These are phyloP conservation scores for Paradoxurus hermaphroditus DNA, from an alignment of 2,113 vertebrate genomes.

Conservation along the genomic window DNA sequence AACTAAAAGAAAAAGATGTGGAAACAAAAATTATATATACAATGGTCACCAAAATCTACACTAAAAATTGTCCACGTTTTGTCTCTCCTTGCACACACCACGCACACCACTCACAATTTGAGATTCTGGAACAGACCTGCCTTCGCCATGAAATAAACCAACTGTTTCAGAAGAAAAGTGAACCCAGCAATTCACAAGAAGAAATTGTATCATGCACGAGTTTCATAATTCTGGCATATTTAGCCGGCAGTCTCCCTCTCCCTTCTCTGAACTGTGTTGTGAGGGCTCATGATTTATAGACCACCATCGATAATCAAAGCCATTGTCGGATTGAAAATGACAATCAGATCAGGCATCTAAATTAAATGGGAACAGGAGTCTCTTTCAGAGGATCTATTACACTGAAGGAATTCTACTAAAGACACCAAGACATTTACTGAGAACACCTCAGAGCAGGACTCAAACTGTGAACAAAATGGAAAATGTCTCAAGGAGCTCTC, in stretches of 20 bases:
- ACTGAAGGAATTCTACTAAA: constrained; percentile 50
- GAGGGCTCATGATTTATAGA: constrained; percentile 55
- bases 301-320: constrained; percentile 59
- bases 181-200: background rate
- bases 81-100: background rate
- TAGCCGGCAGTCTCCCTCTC: background rate
- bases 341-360: constrained; percentile 70
- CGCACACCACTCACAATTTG: background rate
- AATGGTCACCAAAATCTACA: background rate
- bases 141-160: constrained; percentile 2
- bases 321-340: constrained; percentile 63
- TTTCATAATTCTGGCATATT: background rate
- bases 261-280: background rate
- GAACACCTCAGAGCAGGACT: constrained; percentile 64
- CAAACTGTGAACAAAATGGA: constrained; percentile 76
- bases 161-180: background rate
- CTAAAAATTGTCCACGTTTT: background rate
- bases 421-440: constrained; percentile 56
- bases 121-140: background rate
- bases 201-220: background rate
- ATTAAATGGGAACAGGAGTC: constrained; percentile 51
- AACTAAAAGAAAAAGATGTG: background rate
- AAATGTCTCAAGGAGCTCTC: constrained; percentile 70
- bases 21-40: background rate
- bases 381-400: constrained; percentile 51